Evolutionary conservation across 2,797 vertebrate species (phyloP), one percentile per base, ranked within the genome.

Genomic region (Pangasius sanitwongsei): DNA sequence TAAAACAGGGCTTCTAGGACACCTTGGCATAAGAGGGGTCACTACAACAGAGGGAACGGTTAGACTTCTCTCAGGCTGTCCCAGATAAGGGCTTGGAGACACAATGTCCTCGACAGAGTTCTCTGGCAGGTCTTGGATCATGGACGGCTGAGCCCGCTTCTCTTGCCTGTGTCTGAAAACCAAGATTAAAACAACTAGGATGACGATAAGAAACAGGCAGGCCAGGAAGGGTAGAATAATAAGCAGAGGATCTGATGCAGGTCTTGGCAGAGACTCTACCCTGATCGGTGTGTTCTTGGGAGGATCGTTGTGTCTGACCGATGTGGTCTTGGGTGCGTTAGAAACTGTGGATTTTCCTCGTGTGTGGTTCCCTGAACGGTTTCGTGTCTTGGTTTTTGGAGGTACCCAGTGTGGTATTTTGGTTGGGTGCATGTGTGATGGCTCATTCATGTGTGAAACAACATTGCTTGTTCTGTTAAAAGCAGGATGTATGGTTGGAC

Each of bases 41-140:
- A 98, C 97, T 9, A 96, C 96, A 90, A 98, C 98, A 0, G 93
- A 94, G 31, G 97, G 97, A 88, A 97, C 90, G 0, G 96, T 93
- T 83, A 94, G 7, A 61, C 96, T 97, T 84, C 92, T 94, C 91
- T 98, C 97, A 0, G 95, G 87, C 55, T 80, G 90, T 69, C 89
- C 91, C 34, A 0, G n/a, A 91, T 93, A 94, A 0, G 93, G 94
- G 41, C 94, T 94, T 50, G 90, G 91, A 15, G 93, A 78, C 59
- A 75, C 92, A 57, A 93, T 90, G 0, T 89, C 87, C 41, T 93
- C 90, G 7, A 87, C 48, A 0, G 87, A 18, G 44, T 92, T 87
- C 0, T 93, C 92, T 0, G 92, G 93, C 2, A 97, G 94, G 88
- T 95, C 94, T 90, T 93, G 94, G 48, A 96, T 91, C 59, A 96